A percentile compares a stretch with the other conserved stretches of the same genome.
phyloP scores from a whole-genome alignment of 2,113 vertebrate species.

The Chelonoidis abingdonii region DNA sequence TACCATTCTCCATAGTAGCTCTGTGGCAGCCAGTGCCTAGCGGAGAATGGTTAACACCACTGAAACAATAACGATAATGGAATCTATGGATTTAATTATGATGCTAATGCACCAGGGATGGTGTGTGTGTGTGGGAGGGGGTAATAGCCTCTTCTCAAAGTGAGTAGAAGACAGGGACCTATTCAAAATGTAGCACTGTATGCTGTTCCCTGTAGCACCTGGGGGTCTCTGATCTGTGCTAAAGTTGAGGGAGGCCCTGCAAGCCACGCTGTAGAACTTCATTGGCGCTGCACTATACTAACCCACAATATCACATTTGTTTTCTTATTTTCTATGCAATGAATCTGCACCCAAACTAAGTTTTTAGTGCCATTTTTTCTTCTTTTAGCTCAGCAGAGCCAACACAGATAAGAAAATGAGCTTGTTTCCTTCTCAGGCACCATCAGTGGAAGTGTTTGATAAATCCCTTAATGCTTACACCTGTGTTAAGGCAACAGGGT shows the following conservation, averaged over 20 bases:
- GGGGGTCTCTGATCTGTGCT: neutral
- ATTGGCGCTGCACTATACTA: neutral
- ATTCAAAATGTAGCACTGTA: neutral
- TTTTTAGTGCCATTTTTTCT: constrained; percentile 15
- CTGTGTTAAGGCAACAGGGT: neutral
- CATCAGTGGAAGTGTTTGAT: neutral
- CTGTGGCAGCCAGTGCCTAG: neutral
- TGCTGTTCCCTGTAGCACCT: neutral
- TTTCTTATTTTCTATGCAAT: neutral
- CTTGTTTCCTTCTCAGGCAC: constrained; percentile 9
- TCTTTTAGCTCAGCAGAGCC: neutral
- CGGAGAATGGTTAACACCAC: neutral
- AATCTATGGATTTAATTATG: neutral
- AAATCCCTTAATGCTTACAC: neutral
- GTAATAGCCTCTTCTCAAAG: neutral
- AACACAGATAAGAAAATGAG: neutral
- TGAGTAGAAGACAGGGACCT: neutral
- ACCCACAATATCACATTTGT: neutral
- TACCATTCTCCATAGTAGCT: neutral
- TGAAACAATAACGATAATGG: neutral
- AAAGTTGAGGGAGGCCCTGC: neutral
- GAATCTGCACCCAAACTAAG: constrained; percentile 9
- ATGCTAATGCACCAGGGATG: neutral
- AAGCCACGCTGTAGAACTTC: neutral
- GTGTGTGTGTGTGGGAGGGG: accelerated